Evolutionary conservation across 2,113 vertebrate species (phyloP).

Genomic region (Ciconia stormi): DNA sequence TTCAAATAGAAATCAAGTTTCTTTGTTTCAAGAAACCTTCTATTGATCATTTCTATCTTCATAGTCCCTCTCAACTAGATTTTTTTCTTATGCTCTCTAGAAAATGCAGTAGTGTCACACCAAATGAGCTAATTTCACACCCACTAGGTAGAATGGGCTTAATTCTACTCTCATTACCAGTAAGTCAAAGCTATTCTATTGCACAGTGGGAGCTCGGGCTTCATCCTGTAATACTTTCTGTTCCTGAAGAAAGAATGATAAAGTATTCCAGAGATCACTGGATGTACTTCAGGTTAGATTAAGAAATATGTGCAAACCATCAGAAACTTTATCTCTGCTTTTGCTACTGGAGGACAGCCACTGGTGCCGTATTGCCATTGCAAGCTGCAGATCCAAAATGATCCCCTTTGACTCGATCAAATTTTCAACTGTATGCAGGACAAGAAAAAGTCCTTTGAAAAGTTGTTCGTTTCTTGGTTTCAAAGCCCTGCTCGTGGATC

Average conservation of each 20-base stretch:
- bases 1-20: not conserved
- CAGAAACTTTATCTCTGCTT: not conserved
- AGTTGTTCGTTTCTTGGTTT: not conserved
- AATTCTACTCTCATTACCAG: conserved; percentile 26
- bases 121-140: conserved; percentile 41
- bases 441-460: not conserved
- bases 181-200: conserved; percentile 20
- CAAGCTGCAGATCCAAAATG: not conserved
- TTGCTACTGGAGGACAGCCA: not conserved
- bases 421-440: not conserved
- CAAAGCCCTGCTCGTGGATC: not conserved
- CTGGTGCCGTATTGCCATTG: not conserved
- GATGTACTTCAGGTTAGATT: not conserved
- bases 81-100: not conserved
- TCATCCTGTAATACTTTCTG: not conserved
- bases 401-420: not conserved
- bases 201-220: not conserved
- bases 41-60: not conserved
- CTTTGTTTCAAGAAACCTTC: not conserved
- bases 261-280: not conserved
- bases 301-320: not conserved
- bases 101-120: not conserved
- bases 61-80: not conserved
- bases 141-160: not conserved
- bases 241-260: not conserved